A percentile compares a stretch with the other conserved stretches of the same genome.
Conservation (phyloP, 2,888 invertebrate genomes). For the Noctua fimbriata region DNA sequence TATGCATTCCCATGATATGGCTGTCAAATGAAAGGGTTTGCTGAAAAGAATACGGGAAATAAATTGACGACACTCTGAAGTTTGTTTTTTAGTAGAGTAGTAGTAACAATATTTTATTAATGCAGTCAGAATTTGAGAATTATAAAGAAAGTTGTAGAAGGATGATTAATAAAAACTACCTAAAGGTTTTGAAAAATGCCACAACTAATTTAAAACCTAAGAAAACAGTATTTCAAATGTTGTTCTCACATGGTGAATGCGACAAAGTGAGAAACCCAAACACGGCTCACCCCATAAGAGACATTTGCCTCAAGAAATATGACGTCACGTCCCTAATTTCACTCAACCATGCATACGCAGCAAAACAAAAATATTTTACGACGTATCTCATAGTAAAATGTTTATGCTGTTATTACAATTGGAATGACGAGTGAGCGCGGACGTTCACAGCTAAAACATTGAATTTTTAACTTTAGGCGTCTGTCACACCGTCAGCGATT, state of each 20-base stretch:
- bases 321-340: slow-evolving; percentile 51
- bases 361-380: slow-evolving; percentile 52
- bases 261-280: background rate
- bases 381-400: slow-evolving; percentile 58
- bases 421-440: slow-evolving; percentile 65
- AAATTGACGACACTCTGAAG: no score
- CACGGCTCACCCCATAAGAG: background rate
- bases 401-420: slow-evolving; percentile 67
- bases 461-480: slow-evolving; percentile 79
- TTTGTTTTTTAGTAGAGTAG: no score
- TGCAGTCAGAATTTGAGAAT: background rate
- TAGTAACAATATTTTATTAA: background rate
- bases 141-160: background rate
- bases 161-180: background rate
- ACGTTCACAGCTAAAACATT: slow-evolving; percentile 72
- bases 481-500: background rate
- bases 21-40: no score
- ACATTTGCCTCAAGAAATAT: slow-evolving; percentile 3
- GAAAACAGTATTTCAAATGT: background rate
- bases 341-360: slow-evolving; percentile 30
- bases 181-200: background rate
- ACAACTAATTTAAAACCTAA: background rate
- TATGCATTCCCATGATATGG: no score
- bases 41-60: no score
- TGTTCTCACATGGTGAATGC: background rate